These are phyloP conservation scores for Ifrita kowaldi DNA, from an alignment of 2,113 vertebrate species.

Conservation along the genomic window DNA sequence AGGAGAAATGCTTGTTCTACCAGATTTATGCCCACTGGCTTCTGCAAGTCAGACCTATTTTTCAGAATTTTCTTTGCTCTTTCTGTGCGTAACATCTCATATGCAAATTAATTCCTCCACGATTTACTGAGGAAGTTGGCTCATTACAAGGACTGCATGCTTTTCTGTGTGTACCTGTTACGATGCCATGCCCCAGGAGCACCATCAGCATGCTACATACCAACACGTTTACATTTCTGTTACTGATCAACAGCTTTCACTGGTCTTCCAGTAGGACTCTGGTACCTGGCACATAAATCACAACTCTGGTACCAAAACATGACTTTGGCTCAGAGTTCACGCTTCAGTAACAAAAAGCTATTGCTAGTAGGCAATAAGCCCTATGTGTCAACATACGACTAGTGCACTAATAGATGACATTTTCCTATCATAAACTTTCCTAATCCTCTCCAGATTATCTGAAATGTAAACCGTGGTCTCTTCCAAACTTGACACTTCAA, in stretches of 20 bases:
- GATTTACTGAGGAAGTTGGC: not conserved
- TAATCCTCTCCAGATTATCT: not conserved
- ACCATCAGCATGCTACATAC: not conserved
- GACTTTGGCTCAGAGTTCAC: not conserved
- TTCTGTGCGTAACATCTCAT: not conserved
- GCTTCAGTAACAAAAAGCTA: not conserved
- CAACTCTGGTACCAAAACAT: not conserved
- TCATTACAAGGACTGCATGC: not conserved
- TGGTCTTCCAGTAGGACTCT: not conserved
- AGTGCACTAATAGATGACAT: not conserved
- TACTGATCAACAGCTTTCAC: not conserved
- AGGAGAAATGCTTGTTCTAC: not conserved
- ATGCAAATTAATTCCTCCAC: not conserved
- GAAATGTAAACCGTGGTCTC: not conserved
- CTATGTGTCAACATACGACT: not conserved
- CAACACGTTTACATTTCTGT: not conserved
- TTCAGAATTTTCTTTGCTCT: not conserved
- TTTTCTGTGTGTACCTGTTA: not conserved
- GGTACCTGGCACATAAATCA: not conserved
- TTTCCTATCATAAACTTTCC: not conserved
- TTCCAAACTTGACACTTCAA: not conserved
- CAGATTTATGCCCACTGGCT: not conserved
- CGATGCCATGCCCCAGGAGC: rapidly evolving
- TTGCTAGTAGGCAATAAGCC: not conserved
- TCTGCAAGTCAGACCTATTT: not conserved